Evolutionary conservation across 2,888 invertebrate species (phyloP).

Genomic region (Eupithecia centaureata): DNA sequence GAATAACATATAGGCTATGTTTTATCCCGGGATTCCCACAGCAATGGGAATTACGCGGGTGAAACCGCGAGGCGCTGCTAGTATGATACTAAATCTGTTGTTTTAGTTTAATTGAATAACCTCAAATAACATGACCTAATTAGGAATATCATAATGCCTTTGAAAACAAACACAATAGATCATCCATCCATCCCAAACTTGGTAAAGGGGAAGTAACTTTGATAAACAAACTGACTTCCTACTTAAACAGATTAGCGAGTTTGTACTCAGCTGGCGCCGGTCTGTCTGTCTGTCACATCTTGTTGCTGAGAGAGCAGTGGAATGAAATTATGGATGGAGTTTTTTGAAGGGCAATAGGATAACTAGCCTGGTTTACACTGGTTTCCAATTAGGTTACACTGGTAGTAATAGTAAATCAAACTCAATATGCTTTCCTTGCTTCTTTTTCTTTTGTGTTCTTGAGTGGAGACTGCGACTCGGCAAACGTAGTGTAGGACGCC

Average conservation of each 20-base stretch:
- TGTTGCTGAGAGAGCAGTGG: background rate
- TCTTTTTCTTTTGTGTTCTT: no score
- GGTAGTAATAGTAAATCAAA: no score
- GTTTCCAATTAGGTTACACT: no score
- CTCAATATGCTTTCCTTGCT: no score
- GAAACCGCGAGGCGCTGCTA: background rate
- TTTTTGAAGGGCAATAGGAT: no score
- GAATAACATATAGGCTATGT: no score
- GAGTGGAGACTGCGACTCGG: no score
- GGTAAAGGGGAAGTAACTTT: constrained; percentile 7
- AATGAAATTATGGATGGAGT: background rate
- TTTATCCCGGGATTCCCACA: no score
- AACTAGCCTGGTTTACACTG: background rate
- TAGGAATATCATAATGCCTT: background rate
- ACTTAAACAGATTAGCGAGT: constrained; percentile 25
- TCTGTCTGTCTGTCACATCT: constrained; percentile 27
- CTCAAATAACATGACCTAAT: constrained; percentile 1
- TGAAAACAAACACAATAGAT: constrained; percentile 1
- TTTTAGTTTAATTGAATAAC: background rate
- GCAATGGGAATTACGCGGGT: no score
- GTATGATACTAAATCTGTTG: background rate
- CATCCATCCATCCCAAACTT: constrained; percentile 1
- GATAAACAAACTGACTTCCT: constrained; percentile 3
- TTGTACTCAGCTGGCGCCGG: constrained; percentile 20
- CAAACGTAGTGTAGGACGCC: no score